Evolutionary conservation across 2,888 invertebrate species (phyloP).

Genomic region (Drosophila flavopinicola): DNA sequence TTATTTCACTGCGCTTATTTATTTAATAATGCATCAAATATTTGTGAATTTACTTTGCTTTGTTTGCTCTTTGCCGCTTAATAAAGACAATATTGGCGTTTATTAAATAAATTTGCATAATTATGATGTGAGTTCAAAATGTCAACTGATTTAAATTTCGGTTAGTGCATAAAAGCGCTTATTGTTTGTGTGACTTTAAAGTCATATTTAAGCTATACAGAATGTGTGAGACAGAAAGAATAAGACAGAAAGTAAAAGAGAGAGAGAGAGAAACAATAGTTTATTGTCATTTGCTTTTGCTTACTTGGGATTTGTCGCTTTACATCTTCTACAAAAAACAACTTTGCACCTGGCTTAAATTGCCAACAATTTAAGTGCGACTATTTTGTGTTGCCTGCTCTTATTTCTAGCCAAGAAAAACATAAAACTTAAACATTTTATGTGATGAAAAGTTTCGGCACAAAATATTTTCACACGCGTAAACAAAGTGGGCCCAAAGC

Average conservation of each 20-base stretch:
- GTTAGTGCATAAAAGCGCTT: slow-evolving; percentile 9
- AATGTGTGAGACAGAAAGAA: too few relatives aligned
- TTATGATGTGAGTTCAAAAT: slow-evolving; percentile 10
- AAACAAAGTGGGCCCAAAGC: slow-evolving; percentile 64
- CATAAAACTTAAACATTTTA: slow-evolving; percentile 49
- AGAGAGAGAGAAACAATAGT: too few relatives aligned
- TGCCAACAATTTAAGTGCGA: slow-evolving; percentile 15
- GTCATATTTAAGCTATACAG: too few relatives aligned
- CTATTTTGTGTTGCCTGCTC: neutral
- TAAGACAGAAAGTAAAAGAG: too few relatives aligned
- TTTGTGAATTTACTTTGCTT: slow-evolving; percentile 33
- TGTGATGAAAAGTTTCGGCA: slow-evolving; percentile 58
- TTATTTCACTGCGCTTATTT: slow-evolving; percentile 21
- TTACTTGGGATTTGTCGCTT: too few relatives aligned
- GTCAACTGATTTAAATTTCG: slow-evolving; percentile 11
- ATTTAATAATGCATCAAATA: slow-evolving; percentile 22
- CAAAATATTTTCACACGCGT: slow-evolving; percentile 68
- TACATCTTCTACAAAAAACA: too few relatives aligned
- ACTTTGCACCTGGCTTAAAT: slow-evolving; percentile 14
- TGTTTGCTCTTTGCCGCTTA: slow-evolving; percentile 42
- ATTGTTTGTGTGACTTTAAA: neutral
- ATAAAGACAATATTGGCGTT: slow-evolving; percentile 45
- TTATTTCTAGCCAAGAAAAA: slow-evolving; percentile 19
- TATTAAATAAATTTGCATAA: slow-evolving; percentile 33
- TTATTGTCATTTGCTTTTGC: too few relatives aligned